Percentiles rank a stretch among this genome's conserved stretches.
These are phyloP conservation scores for Molorchus minor DNA, from an alignment of 2,888 invertebrate genomes.

Conservation along the genomic window DNA sequence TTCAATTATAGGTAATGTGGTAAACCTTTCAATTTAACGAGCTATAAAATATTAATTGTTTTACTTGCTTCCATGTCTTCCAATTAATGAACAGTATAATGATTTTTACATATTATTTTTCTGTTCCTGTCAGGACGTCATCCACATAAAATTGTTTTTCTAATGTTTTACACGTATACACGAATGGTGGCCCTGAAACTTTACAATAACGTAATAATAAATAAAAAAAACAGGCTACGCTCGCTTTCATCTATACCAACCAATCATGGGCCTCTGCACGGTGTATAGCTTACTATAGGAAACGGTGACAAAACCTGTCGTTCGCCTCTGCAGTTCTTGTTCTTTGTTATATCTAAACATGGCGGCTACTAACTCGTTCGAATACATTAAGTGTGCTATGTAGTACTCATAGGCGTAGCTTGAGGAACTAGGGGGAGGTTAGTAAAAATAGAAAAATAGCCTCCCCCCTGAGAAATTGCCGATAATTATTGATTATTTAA, in stretches of 20 bases:
- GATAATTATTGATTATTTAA: too few relatives aligned
- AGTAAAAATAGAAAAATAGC: too few relatives aligned
- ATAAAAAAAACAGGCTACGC: constrained; percentile 40
- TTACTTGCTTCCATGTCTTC: constrained; percentile 7
- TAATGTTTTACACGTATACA: constrained; percentile 18
- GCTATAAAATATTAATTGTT: constrained; percentile 1
- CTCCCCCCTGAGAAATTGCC: too few relatives aligned
- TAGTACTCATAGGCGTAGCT: too few relatives aligned
- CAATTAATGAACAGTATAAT: constrained; percentile 15
- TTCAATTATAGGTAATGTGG: constrained; percentile 32
- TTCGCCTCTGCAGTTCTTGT: constrained; percentile 37
- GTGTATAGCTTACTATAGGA: constrained; percentile 30
- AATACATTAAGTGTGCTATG: too few relatives aligned
- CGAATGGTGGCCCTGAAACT: constrained; percentile 30
- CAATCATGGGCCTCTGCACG: constrained; percentile 32
- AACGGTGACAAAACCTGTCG: constrained; percentile 38
- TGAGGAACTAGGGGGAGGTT: too few relatives aligned
- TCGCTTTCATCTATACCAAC: constrained; percentile 40
- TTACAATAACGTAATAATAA: constrained; percentile 40
- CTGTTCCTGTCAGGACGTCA: constrained; percentile 29
- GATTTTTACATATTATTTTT: constrained; percentile 16
- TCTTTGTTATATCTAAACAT: constrained; percentile 7
- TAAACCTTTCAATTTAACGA: constrained; percentile 18
- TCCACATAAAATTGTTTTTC: constrained; percentile 2
- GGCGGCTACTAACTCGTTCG: constrained; percentile 17